Evolutionary conservation across 2,797 vertebrate species (phyloP).

Genomic region (Sphenodon punctatus): DNA sequence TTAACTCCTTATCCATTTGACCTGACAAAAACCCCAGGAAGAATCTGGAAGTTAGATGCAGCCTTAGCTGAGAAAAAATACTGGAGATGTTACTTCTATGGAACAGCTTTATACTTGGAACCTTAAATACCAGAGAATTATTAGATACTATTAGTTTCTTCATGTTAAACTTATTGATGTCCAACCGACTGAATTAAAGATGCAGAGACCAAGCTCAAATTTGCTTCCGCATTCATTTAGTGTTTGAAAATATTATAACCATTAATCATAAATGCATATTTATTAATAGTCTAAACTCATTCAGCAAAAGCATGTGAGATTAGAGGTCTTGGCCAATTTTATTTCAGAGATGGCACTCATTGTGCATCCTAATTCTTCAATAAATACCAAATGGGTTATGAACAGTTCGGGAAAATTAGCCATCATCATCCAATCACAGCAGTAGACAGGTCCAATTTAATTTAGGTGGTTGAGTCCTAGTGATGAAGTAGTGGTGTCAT

Average conservation of each 20-base stretch:
- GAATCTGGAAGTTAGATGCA: not conserved
- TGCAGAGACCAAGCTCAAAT: slow-evolving; percentile 33
- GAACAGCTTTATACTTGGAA: not conserved
- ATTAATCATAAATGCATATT: slow-evolving; percentile 69
- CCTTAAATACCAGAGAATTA: not conserved
- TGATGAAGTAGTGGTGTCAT: slow-evolving; percentile 65
- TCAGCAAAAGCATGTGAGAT: slow-evolving; percentile 51
- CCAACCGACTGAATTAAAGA: not conserved
- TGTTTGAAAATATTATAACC: slow-evolving; percentile 55
- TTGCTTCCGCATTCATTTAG: slow-evolving; percentile 53
- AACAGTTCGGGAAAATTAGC: slow-evolving; percentile 70
- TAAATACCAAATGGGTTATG: slow-evolving; percentile 74
- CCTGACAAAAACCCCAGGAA: not conserved
- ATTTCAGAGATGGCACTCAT: slow-evolving; percentile 70
- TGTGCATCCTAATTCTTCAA: slow-evolving; percentile 68
- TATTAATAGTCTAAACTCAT: slow-evolving; percentile 69
- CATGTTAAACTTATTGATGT: not conserved
- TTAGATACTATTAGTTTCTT: not conserved
- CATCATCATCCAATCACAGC: not conserved
- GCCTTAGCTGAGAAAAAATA: not conserved
- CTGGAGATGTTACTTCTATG: not conserved
- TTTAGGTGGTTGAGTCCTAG: slow-evolving; percentile 6
- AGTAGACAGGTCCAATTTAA: not conserved
- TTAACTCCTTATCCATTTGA: accelerated
- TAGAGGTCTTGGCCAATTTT: slow-evolving; percentile 59